A percentile compares a stretch with the other conserved stretches of the same genome.
Conservation (phyloP, 1,140 invertebrate genomes). For the Scaptodrosophila lebanonensis region DNA sequence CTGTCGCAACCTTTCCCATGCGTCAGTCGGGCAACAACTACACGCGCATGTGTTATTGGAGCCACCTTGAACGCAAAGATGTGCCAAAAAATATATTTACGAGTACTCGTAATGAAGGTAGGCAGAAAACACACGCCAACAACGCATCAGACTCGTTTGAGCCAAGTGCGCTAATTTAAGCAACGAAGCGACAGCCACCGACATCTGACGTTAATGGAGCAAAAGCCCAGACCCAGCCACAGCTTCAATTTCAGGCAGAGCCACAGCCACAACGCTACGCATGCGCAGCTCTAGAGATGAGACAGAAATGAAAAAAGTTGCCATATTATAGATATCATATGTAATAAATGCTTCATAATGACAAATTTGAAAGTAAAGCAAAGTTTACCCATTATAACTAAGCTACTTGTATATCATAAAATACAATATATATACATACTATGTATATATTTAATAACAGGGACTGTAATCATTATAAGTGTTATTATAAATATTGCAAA, state of each 20-base stretch:
- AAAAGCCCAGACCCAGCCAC: slow-evolving; percentile 45
- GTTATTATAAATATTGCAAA: too few species aligned
- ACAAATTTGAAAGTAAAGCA: too few species aligned
- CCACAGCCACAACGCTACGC: too few species aligned
- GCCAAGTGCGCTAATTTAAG: slow-evolving; percentile 54
- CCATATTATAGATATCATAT: too few species aligned
- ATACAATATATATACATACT: too few species aligned
- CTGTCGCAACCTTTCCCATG: slow-evolving; percentile 57
- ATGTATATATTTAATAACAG: too few species aligned
- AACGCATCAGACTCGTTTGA: slow-evolving; percentile 17
- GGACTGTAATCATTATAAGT: too few species aligned
- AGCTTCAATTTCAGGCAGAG: neutral
- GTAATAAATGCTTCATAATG: too few species aligned
- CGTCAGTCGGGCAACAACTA: slow-evolving; percentile 14
- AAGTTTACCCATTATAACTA: too few species aligned
- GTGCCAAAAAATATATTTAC: slow-evolving; percentile 43
- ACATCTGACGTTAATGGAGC: slow-evolving; percentile 49
- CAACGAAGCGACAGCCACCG: slow-evolving; percentile 6
- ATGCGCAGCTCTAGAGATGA: slow-evolving; percentile 7
- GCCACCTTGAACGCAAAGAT: slow-evolving; percentile 5
- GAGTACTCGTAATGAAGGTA: too few species aligned
- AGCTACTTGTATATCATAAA: too few species aligned
- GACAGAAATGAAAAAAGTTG: too few species aligned
- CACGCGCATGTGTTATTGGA: neutral
- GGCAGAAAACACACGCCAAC: slow-evolving; percentile 7